phyloP scores from a whole-genome alignment of 2,888 invertebrate species.

The Cistogaster globosa region DNA sequence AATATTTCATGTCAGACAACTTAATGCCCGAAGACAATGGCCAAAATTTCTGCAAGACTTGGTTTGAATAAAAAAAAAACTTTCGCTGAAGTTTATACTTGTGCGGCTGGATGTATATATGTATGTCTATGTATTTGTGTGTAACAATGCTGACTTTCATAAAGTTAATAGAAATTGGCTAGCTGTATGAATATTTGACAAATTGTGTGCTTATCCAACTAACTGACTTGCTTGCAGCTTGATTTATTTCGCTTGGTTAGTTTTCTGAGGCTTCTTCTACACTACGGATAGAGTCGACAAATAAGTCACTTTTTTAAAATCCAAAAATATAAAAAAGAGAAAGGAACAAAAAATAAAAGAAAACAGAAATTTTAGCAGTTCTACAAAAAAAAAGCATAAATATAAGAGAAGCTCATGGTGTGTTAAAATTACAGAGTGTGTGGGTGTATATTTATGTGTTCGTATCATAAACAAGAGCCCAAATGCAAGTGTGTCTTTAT shows the following conservation, averaged over 20 bases:
- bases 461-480: slow-evolving; percentile 35
- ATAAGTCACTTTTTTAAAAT: slow-evolving; percentile 10
- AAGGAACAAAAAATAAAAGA: neutral
- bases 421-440: neutral
- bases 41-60: slow-evolving; percentile 42
- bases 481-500: slow-evolving; percentile 57
- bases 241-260: neutral
- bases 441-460: neutral
- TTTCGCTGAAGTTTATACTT: neutral
- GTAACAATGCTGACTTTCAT: no score
- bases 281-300: slow-evolving; percentile 16
- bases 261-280: slow-evolving; percentile 26
- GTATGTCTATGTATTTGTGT: neutral
- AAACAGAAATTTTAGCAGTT: slow-evolving; percentile 15
- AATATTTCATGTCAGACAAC: slow-evolving; percentile 70
- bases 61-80: neutral
- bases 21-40: slow-evolving; percentile 68
- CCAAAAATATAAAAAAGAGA: neutral
- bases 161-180: no score
- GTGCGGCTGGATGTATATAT: neutral
- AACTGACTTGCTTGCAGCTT: neutral
- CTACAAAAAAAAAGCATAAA: slow-evolving; percentile 1
- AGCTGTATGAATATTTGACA: neutral
- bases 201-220: neutral
- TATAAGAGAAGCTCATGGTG: neutral